A percentile compares a stretch with the other conserved stretches of the same genome.
Evolutionary conservation across 2,888 invertebrate genomes (phyloP).

Genomic region (Xestia xanthographa): DNA sequence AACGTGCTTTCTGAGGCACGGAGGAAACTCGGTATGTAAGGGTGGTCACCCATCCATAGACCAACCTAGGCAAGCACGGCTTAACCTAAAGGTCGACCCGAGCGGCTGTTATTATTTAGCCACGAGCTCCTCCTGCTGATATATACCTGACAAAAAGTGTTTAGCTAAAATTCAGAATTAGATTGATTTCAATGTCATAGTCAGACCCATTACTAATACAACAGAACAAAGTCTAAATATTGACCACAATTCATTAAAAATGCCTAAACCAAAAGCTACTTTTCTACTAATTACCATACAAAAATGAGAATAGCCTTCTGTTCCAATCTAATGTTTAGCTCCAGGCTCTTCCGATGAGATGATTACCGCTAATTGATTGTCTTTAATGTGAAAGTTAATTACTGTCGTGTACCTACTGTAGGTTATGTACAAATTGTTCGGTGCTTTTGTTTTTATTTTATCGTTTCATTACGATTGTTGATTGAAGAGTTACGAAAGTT

Average conservation of each 20-base stretch:
- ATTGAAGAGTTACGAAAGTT: conserved; percentile 38
- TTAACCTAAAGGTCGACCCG: too few species aligned
- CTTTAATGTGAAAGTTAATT: conserved; percentile 65
- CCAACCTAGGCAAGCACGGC: too few species aligned
- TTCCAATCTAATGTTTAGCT: conserved; percentile 68
- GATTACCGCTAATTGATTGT: conserved; percentile 79
- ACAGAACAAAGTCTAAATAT: neutral
- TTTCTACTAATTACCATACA: conserved; percentile 68
- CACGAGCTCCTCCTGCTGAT: too few species aligned
- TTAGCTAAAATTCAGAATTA: neutral
- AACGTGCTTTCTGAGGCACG: too few species aligned
- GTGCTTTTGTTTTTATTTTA: conserved; percentile 37
- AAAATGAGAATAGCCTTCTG: conserved; percentile 70
- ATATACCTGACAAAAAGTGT: neutral
- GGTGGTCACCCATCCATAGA: too few species aligned
- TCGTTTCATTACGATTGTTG: conserved; percentile 35
- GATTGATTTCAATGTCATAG: neutral
- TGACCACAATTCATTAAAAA: neutral
- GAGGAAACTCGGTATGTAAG: too few species aligned
- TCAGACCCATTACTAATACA: neutral
- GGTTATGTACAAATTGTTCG: conserved; percentile 24
- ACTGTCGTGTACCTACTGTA: conserved; percentile 11
- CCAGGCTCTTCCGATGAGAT: conserved; percentile 71
- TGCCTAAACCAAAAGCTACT: neutral
- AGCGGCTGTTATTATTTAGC: too few species aligned